These are phyloP conservation scores for Sorex fumeus DNA, from an alignment of 2,113 vertebrate genomes.

Conservation along the genomic window DNA sequence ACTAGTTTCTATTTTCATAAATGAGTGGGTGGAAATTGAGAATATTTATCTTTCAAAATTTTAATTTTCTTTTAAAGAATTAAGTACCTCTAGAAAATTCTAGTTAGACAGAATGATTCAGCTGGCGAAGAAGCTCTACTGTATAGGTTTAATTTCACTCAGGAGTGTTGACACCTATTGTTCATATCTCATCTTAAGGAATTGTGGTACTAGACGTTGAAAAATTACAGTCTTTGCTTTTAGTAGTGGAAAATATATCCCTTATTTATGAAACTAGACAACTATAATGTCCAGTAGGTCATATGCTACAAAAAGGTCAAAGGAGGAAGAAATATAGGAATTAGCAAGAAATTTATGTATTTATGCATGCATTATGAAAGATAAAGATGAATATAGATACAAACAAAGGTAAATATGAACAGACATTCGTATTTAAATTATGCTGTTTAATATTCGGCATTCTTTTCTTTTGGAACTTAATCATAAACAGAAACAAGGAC, in stretches of 20 bases:
- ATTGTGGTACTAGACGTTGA: no score
- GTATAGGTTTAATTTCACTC: not conserved
- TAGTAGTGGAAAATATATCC: not conserved
- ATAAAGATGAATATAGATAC: not conserved
- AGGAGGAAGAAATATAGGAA: not conserved
- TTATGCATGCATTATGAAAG: not conserved
- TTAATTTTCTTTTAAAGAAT: slow-evolving; percentile 25
- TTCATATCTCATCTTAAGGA: not conserved
- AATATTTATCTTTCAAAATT: slow-evolving; percentile 33
- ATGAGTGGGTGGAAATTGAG: slow-evolving; percentile 19
- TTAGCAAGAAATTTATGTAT: not conserved
- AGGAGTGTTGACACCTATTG: not conserved
- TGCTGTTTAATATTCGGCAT: not conserved
- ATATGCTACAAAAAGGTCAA: not conserved
- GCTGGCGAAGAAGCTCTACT: not conserved
- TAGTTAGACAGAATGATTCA: not conserved
- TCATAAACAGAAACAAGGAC: no score
- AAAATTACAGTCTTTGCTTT: not conserved
- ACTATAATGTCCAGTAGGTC: not conserved
- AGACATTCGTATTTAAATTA: not conserved
- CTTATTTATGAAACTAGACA: not conserved
- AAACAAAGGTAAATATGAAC: not conserved
- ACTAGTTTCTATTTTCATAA: slow-evolving; percentile 19
- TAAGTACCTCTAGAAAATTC: not conserved
- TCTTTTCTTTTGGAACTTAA: no score